A percentile compares a stretch with the other conserved stretches of the same genome.
Conservation (phyloP, 2,888 invertebrate species). For the Oligia strigilis region DNA sequence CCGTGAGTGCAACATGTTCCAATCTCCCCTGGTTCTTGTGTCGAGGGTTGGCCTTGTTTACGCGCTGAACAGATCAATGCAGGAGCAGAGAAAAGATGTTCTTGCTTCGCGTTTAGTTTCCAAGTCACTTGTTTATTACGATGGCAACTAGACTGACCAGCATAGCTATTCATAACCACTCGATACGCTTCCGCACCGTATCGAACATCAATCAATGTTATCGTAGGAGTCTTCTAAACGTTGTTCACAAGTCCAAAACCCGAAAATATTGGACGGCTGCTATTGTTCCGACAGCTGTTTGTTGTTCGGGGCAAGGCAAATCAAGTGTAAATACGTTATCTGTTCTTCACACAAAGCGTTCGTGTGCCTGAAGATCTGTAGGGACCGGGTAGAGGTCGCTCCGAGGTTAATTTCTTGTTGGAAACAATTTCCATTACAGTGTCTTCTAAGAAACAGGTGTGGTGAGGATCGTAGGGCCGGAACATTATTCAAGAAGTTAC, state of each 20-base stretch:
- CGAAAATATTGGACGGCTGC: background rate
- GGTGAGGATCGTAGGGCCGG: too few species aligned
- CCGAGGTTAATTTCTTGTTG: slow-evolving; percentile 28
- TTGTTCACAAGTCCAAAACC: background rate
- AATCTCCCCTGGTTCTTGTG: slow-evolving; percentile 17
- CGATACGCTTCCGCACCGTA: background rate
- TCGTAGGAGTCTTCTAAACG: background rate
- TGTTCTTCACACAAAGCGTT: slow-evolving; percentile 1
- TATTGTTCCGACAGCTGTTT: background rate
- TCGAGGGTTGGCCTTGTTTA: slow-evolving; percentile 30
- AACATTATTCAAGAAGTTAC: background rate
- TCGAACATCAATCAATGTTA: background rate
- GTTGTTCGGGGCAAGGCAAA: background rate
- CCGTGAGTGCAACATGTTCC: slow-evolving; percentile 40
- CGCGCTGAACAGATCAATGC: slow-evolving; percentile 13
- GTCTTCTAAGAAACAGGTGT: background rate
- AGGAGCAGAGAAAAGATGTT: background rate
- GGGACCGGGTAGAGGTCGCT: slow-evolving; percentile 6
- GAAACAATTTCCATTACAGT: slow-evolving; percentile 26
- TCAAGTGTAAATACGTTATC: background rate
- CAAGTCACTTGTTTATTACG: background rate
- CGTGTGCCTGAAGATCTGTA: slow-evolving; percentile 5
- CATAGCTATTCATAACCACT: background rate
- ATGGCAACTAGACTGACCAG: background rate
- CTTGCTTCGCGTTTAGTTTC: background rate